phyloP scores from a whole-genome alignment of 1,140 invertebrate genomes.

The Calosoma granatense region DNA sequence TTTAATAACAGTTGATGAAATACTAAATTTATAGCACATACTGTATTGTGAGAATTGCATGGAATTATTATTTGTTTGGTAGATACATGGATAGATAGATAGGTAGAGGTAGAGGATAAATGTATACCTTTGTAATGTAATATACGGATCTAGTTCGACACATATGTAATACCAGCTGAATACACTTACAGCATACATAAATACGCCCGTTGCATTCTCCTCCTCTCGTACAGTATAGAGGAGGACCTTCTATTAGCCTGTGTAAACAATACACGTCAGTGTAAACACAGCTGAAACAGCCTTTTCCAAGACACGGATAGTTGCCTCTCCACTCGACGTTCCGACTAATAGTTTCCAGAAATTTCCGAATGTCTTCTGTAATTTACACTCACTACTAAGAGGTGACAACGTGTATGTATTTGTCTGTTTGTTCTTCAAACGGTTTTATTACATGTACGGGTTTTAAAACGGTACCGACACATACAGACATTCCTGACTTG shows the following conservation, averaged over 20 bases:
- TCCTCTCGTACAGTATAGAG: not conserved
- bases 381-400: not conserved
- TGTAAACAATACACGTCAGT: constrained; percentile 1
- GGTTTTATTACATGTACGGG: too few relatives aligned
- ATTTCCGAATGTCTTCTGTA: not conserved
- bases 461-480: too few relatives aligned
- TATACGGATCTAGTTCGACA: not conserved
- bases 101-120: too few relatives aligned
- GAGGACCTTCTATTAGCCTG: not conserved
- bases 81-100: too few relatives aligned
- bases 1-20: too few relatives aligned
- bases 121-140: not conserved
- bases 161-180: not conserved
- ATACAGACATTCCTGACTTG: too few relatives aligned
- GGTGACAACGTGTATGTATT: not conserved
- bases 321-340: not conserved
- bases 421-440: not conserved
- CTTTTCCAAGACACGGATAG: not conserved
- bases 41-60: too few relatives aligned
- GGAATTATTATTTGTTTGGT: too few relatives aligned
- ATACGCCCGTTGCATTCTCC: not conserved
- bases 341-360: not conserved
- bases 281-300: constrained; percentile 2
- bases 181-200: not conserved
- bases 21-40: too few relatives aligned